Evolutionary conservation across 2,797 vertebrate genomes (phyloP).

Genomic region (Myotis daubentonii): DNA sequence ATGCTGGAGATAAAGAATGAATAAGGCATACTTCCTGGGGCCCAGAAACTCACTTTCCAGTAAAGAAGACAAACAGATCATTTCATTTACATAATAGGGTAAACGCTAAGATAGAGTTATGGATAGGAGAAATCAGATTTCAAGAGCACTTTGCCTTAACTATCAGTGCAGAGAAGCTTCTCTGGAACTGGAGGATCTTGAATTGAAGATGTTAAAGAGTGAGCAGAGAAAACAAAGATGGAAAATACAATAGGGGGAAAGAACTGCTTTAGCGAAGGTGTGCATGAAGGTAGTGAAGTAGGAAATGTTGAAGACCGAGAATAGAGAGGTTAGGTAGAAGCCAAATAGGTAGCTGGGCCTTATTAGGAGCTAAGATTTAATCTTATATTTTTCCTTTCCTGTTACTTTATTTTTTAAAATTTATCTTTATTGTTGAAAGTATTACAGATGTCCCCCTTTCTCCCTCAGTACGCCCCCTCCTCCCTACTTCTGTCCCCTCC

Average conservation of each 20-base stretch:
- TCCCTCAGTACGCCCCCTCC: no score
- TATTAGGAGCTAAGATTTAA: neutral
- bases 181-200: neutral
- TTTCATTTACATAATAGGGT: neutral
- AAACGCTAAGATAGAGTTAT: neutral
- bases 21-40: neutral
- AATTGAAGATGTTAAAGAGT: neutral
- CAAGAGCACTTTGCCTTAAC: neutral
- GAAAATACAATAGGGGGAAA: neutral
- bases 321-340: neutral
- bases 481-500: no score
- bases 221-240: neutral
- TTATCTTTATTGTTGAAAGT: no score
- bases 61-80: neutral
- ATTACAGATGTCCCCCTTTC: no score
- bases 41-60: neutral
- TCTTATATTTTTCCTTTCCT: neutral
- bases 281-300: neutral
- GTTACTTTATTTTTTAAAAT: no score
- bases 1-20: neutral
- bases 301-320: neutral
- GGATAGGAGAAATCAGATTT: neutral
- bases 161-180: neutral
- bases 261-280: neutral
- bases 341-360: neutral